Conservation (phyloP, 2,113 vertebrate species). For the Lamprologus sp. region DNA sequence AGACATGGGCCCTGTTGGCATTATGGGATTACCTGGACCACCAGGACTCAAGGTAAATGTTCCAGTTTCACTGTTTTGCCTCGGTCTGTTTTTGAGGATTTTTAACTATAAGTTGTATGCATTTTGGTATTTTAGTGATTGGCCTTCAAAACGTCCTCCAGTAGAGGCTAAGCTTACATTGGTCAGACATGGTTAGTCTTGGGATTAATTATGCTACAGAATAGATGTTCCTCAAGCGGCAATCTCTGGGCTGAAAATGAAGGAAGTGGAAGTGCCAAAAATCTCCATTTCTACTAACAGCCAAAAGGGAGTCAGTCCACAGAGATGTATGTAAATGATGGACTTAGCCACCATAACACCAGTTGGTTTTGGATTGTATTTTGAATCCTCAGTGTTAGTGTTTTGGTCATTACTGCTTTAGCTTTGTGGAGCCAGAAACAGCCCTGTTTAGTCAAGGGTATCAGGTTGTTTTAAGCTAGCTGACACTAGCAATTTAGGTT, state of each 20-base stretch:
- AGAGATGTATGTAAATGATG: neutral
- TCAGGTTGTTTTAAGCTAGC: accelerated
- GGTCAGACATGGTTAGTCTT: neutral
- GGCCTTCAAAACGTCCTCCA: neutral
- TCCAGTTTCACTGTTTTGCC: neutral
- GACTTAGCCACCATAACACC: neutral
- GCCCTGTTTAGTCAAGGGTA: neutral
- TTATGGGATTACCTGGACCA: slow-evolving; percentile 80
- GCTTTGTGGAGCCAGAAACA: neutral
- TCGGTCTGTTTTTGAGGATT: neutral
- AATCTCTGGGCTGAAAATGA: neutral
- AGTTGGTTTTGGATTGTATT: neutral
- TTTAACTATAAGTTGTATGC: neutral
- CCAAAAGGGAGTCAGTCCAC: neutral
- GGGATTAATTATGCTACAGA: neutral
- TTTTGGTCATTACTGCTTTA: neutral
- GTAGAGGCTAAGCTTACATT: neutral
- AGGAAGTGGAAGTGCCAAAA: neutral
- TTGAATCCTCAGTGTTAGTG: neutral
- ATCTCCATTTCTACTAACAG: neutral
- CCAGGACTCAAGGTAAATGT: slow-evolving; percentile 86
- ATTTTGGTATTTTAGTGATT: neutral
- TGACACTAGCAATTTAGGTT: neutral
- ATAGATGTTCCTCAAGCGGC: neutral
- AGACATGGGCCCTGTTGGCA: slow-evolving; percentile 83